phyloP scores from a whole-genome alignment of 2,888 invertebrate species.

The Acrobasis suavella region DNA sequence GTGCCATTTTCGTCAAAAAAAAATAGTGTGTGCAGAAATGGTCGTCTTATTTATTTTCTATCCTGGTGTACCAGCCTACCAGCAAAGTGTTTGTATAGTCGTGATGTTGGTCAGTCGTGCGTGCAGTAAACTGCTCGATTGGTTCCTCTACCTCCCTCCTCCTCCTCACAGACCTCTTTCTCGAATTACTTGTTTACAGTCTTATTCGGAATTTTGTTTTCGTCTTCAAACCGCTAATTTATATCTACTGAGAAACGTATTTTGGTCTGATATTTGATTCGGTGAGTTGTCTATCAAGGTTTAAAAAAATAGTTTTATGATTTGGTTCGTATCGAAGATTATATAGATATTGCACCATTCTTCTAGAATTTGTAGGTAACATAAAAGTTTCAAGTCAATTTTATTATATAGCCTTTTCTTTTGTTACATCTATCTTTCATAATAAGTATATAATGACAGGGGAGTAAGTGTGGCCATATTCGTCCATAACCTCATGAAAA shows the following conservation, averaged over 20 bases:
- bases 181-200: conserved; percentile 44
- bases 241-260: conserved; percentile 25
- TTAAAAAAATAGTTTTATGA: too few species aligned
- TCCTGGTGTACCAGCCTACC: conserved; percentile 30
- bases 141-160: conserved; percentile 48
- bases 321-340: too few species aligned
- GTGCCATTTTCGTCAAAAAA: neutral
- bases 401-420: conserved; percentile 45
- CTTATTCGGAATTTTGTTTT: conserved; percentile 8
- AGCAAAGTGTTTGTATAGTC: conserved; percentile 57
- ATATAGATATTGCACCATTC: too few species aligned
- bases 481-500: too few species aligned
- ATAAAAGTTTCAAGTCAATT: conserved; percentile 28
- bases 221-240: neutral
- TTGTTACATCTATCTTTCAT: conserved; percentile 26
- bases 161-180: conserved; percentile 38
- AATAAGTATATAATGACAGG: too few species aligned
- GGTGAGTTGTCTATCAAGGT: too few species aligned
- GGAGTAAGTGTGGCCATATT: too few species aligned
- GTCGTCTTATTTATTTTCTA: conserved; percentile 15
- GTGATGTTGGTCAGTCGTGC: conserved; percentile 70
- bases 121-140: conserved; percentile 68
- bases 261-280: neutral
- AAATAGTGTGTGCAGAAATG: neutral
- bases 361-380: too few species aligned